Conservation (phyloP, 2,797 vertebrate genomes). For the Salmo trutta region DNA sequence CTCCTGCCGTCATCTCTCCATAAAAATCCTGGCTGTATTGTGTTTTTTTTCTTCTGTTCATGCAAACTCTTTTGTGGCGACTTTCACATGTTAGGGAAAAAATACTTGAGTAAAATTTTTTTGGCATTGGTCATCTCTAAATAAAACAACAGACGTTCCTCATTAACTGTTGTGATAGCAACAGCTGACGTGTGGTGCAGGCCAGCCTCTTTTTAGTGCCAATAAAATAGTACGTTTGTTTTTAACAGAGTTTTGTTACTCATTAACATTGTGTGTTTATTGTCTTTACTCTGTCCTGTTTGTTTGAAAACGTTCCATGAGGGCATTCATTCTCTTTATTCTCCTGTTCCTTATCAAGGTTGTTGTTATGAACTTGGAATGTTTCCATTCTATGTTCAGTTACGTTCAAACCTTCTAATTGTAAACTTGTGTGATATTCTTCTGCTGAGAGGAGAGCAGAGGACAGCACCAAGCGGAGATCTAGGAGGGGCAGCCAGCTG, state of each 20-base stretch:
- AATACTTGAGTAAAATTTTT: neutral
- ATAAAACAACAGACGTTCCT: neutral
- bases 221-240: neutral
- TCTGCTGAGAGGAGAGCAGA: too few relatives aligned
- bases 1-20: neutral
- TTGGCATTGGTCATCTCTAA: neutral
- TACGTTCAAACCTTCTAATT: neutral
- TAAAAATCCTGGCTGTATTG: too few relatives aligned
- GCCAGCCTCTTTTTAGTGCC: neutral
- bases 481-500: neutral
- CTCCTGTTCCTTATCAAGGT: slow-evolving; percentile 3
- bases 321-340: neutral
- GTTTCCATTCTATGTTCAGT: slow-evolving; percentile 6
- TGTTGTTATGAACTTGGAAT: neutral
- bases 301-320: neutral
- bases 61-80: neutral
- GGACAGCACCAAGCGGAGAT: neutral
- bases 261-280: neutral
- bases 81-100: neutral
- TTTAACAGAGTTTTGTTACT: slow-evolving; percentile 9
- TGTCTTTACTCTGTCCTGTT: neutral
- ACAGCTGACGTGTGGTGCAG: neutral
- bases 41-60: neutral
- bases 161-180: slow-evolving; percentile 11
- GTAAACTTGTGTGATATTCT: neutral